These are phyloP conservation scores for Leptobrachium ailaonicum DNA, from an alignment of 2,113 vertebrate genomes.

Conservation along the genomic window DNA sequence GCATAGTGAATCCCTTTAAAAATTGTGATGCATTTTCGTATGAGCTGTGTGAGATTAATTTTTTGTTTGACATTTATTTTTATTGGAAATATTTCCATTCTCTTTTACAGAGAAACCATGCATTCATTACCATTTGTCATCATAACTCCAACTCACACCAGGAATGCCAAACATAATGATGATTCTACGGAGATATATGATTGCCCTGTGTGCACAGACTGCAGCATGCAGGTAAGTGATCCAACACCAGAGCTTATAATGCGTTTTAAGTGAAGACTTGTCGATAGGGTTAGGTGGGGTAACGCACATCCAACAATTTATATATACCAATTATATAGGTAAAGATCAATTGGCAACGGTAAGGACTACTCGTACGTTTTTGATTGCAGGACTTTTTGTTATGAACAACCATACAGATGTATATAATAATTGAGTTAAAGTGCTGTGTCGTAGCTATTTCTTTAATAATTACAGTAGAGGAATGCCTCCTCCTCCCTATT, in stretches of 20 bases:
- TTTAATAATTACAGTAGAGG: no score
- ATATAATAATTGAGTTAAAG: no score
- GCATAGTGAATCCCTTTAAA: no score
- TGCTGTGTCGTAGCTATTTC: no score
- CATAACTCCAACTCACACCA: constrained; percentile 2
- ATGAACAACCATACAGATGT: no score
- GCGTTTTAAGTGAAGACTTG: not conserved
- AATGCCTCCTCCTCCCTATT: no score
- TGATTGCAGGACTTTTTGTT: no score
- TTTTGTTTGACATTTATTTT: not conserved
- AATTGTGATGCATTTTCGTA: not conserved
- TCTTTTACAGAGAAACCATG: not conserved
- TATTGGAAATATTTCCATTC: not conserved
- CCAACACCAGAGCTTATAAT: not conserved
- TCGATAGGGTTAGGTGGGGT: no score
- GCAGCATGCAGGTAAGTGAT: constrained; percentile 29
- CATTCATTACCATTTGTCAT: constrained; percentile 10
- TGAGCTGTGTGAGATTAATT: not conserved
- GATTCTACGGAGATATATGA: constrained; percentile 11
- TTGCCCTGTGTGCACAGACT: constrained; percentile 16
- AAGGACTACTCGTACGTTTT: no score
- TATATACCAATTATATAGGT: no score
- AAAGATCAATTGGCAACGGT: no score
- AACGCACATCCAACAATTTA: no score
- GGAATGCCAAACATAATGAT: not conserved